Conservation (phyloP, 2,888 invertebrate genomes). For the Sturmia bella region DNA sequence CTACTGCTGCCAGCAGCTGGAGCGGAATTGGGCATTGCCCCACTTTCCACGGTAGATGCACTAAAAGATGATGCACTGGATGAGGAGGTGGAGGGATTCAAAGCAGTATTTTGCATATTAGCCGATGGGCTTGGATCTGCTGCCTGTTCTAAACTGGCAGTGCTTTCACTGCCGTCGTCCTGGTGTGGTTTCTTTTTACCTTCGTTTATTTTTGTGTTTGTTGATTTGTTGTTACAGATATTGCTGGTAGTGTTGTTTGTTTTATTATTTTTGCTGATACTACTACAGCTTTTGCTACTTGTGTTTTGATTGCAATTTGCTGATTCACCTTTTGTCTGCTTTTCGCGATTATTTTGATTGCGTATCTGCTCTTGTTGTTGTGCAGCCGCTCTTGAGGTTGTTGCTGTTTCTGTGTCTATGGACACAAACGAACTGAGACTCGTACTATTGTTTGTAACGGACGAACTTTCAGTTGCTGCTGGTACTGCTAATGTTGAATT, state of each 20-base stretch:
- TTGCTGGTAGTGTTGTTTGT: conserved; percentile 25
- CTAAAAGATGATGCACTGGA: conserved; percentile 65
- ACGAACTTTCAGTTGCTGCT: conserved; percentile 60
- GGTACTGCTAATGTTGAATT: conserved; percentile 57
- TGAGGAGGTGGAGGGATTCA: conserved; percentile 73
- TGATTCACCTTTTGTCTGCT: conserved; percentile 71
- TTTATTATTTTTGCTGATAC: conserved; percentile 45
- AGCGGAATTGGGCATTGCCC: conserved; percentile 68
- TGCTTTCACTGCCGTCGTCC: conserved; percentile 19
- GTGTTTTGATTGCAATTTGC: conserved; percentile 61
- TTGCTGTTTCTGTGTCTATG: conserved; percentile 76
- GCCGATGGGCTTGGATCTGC: conserved; percentile 23
- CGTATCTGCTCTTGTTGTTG: conserved; percentile 69
- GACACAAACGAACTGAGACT: conserved; percentile 70
- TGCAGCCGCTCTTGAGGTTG: conserved; percentile 74
- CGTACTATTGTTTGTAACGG: conserved; percentile 52
- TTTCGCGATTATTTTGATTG: conserved; percentile 69
- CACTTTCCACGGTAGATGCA: conserved; percentile 66
- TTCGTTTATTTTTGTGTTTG: conserved; percentile 44
- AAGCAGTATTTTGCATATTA: conserved; percentile 74
- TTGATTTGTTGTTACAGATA: conserved; percentile 37
- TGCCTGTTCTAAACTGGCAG: conserved; percentile 30
- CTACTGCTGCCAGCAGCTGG: conserved; percentile 59
- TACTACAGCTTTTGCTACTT: conserved; percentile 49
- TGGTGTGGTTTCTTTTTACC: conserved; percentile 35